Evolutionary conservation across 2,888 invertebrate species (phyloP), one percentile per base, ranked within the genome.

Genomic region (Andrena flavipes): DNA sequence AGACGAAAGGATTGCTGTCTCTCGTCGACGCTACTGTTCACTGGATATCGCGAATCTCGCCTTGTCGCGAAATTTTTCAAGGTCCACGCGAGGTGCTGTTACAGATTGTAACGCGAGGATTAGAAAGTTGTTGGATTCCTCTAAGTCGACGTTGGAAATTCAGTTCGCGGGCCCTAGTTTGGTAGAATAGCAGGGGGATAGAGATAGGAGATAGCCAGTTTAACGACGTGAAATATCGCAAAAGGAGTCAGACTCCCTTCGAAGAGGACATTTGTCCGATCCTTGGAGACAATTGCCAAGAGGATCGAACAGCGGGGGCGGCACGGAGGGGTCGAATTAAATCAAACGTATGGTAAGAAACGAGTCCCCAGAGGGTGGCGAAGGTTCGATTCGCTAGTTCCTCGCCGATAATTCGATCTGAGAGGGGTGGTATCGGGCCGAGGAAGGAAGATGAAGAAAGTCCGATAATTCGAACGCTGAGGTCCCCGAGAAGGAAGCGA

Each of bases 271-370:
- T 42, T 88, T 84, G 84, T 88, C 88, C 86, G 88, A 90, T 89
- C 87, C 81, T 84, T 72, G 79, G 75, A 72, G 67, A 68, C 87
- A 88, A 90, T 91, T 85, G 80, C 51, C 74, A 5, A 56, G 60
- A 33, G 59, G 48, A 33, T 56, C 70, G 51, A 68, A 56, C 60
- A 76, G 68, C 26, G 65, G n/a, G 54, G 74, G 60, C 80, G 75
- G 71, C 42, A 60, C 70, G 65, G 67, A 75, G 82, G 75, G 56
- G 33, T 68, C 73, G 83, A 85, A 87, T 86, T 87, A 85, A 88
- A 88, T 87, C 84, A 85, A 88, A 83, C 85, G 84, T 78, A 83
- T 78, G 84, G 82, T 76, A 77, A 83, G 76, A 62, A 78, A 79
- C 65, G 42, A 70, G 69, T 48, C 51, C 73, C 62, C 64, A 1